Evolutionary conservation across 2,113 vertebrate genomes (phyloP).

Genomic region (Callocephalon fimbriatum): DNA sequence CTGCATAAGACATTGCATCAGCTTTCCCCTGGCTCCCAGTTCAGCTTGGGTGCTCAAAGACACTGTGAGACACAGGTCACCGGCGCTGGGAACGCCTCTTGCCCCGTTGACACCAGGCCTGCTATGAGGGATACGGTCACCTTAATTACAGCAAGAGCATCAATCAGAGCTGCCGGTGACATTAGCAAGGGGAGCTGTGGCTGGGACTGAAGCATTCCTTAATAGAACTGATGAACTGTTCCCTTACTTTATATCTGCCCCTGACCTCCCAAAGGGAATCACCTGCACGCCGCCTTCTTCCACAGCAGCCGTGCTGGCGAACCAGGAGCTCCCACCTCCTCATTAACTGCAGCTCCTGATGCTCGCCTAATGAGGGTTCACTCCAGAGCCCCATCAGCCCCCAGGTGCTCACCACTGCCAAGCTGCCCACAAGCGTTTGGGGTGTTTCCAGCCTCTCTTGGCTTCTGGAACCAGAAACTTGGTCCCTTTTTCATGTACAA

Average conservation of each 20-base stretch:
- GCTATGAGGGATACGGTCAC: neutral
- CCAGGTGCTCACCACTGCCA: neutral
- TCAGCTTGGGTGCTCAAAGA: neutral
- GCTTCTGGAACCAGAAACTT: neutral
- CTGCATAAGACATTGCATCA: accelerated
- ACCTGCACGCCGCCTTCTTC: neutral
- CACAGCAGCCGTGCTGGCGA: accelerated
- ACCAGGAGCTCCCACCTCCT: neutral
- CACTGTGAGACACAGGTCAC: neutral
- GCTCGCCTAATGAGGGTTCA: neutral
- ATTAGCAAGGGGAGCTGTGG: neutral
- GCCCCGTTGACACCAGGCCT: neutral
- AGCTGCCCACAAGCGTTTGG: neutral
- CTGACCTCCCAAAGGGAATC: conserved; percentile 38
- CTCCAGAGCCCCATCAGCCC: neutral
- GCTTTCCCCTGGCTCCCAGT: neutral
- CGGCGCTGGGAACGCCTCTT: neutral
- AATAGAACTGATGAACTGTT: neutral
- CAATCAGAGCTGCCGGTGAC: neutral
- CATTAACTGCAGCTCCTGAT: neutral
- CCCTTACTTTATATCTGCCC: neutral
- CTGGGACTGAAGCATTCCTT: neutral
- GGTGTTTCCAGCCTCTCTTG: neutral
- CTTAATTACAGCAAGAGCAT: neutral
- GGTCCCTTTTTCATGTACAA: neutral